Evolutionary conservation across 1,140 invertebrate species (phyloP).

Genomic region (Aphidius gifuensis): DNA sequence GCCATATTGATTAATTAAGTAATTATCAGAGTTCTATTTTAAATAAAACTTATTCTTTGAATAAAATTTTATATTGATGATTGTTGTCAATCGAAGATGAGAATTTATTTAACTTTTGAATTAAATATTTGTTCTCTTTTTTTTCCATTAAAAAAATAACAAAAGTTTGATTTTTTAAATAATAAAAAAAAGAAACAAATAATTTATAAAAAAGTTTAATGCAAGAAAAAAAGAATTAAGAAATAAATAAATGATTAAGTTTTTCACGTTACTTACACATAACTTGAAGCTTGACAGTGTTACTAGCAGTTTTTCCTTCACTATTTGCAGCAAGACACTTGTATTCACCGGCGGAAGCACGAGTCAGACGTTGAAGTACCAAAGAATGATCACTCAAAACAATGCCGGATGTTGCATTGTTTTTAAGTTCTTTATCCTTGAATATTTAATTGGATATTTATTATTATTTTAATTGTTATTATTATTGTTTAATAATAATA

Average conservation of each 20-base stretch:
- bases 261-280: constrained; percentile 66
- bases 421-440: constrained; percentile 73
- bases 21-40: too few species aligned
- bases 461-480: constrained; percentile 1
- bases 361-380: constrained; percentile 76
- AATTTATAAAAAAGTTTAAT: not conserved
- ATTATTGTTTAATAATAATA: not conserved
- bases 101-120: too few species aligned
- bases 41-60: too few species aligned
- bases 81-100: too few species aligned
- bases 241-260: not conserved
- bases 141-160: not conserved
- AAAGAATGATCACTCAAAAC: constrained; percentile 80
- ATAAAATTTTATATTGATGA: too few species aligned
- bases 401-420: constrained; percentile 73
- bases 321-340: constrained; percentile 77
- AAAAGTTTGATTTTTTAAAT: not conserved
- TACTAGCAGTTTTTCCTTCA: constrained; percentile 78
- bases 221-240: too few species aligned
- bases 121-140: not conserved
- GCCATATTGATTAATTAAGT: too few species aligned
- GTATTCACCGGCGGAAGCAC: constrained; percentile 75
- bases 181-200: too few species aligned
- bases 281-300: constrained; percentile 72
- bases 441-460: constrained; percentile 20